Evolutionary conservation across 2,113 vertebrate genomes (phyloP), one percentile per base, ranked within the genome.

Genomic region (Polypterus senegalus): DNA sequence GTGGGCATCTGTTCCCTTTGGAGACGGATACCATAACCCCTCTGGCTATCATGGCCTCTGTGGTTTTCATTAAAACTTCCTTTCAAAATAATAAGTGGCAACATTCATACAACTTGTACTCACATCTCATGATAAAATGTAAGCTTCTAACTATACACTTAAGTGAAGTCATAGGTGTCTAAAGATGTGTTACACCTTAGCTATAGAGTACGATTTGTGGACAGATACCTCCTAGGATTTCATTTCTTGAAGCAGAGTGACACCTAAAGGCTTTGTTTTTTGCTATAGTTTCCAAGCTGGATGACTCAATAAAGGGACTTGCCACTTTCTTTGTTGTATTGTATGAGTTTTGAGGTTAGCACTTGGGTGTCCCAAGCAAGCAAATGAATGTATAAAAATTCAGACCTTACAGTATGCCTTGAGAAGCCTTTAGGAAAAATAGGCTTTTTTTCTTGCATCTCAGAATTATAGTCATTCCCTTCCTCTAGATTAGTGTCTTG

Each of bases 241-340:
- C 76, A 92, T 92, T 94, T 81, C 83, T 95, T 91, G 92, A 95
- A 89, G 85, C 91, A 95, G 86, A 93, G 91, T 94, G 92, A 97
- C 92, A 94, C 91, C 93, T 96, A 93, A 96, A 96, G 93, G 92
- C 89, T 81, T 66, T 10, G 83, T 89, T 87, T 80, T 86, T 83
- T 83, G 85, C 85, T 73, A 85, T 73, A 80, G 75, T 63, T 80
- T 58, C 66, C 71, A 68, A 63, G 64, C 73, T 62, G 74, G 74
- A 77, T 69, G 81, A 82, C 83, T 86, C 77, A 90, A 83, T 91
- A 88, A 93, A 94, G 90, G 27, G 91, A 83, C 90, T 90, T 82
- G 77, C 79, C 83, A 82, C 79, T 85, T 84, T 86, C 76, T 87
- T 78, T 66, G 66, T 66, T 58, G 10, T 52, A 52, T 51, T 70